Conservation (phyloP, 2,888 invertebrate genomes). For the Drosophila kuntzei region DNA sequence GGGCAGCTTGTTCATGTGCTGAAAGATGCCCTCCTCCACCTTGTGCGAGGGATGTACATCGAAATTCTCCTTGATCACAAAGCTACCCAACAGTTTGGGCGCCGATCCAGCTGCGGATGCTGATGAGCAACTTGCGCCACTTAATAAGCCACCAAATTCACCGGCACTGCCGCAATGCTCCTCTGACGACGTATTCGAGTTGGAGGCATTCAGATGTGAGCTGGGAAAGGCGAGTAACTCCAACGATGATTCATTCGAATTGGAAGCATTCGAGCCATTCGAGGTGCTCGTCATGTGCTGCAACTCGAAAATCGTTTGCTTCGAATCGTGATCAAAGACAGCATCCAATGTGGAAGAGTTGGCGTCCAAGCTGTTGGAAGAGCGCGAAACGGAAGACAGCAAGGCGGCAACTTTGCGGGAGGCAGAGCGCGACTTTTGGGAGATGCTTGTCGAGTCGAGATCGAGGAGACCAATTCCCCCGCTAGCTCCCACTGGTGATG, state of each 20-base stretch:
- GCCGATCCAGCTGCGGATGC: slow-evolving; percentile 68
- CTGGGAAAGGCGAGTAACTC: slow-evolving; percentile 83
- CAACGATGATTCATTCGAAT: slow-evolving; percentile 84
- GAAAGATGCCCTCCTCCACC: slow-evolving; percentile 85
- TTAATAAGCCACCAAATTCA: slow-evolving; percentile 74
- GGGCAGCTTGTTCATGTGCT: slow-evolving; percentile 85
- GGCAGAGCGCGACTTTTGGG: slow-evolving; percentile 83
- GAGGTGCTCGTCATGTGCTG: slow-evolving; percentile 80
- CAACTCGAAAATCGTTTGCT: slow-evolving; percentile 84
- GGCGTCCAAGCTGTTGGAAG: slow-evolving; percentile 78
- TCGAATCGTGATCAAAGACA: slow-evolving; percentile 85
- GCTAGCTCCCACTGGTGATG: slow-evolving; percentile 60
- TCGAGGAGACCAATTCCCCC: slow-evolving; percentile 78
- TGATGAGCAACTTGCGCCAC: slow-evolving; percentile 61
- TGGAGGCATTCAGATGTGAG: slow-evolving; percentile 84
- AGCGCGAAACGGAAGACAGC: slow-evolving; percentile 77
- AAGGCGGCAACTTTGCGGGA: slow-evolving; percentile 81
- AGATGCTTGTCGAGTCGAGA: slow-evolving; percentile 82
- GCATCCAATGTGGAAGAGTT: slow-evolving; percentile 79
- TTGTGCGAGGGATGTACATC: slow-evolving; percentile 85
- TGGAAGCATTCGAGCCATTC: slow-evolving; percentile 75
- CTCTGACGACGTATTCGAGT: slow-evolving; percentile 85
- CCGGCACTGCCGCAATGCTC: slow-evolving; percentile 80
- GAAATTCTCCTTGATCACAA: slow-evolving; percentile 85
- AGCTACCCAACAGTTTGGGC: slow-evolving; percentile 83